Evolutionary conservation across 2,113 vertebrate genomes (phyloP).

Genomic region (Phyllostomus hastatus): DNA sequence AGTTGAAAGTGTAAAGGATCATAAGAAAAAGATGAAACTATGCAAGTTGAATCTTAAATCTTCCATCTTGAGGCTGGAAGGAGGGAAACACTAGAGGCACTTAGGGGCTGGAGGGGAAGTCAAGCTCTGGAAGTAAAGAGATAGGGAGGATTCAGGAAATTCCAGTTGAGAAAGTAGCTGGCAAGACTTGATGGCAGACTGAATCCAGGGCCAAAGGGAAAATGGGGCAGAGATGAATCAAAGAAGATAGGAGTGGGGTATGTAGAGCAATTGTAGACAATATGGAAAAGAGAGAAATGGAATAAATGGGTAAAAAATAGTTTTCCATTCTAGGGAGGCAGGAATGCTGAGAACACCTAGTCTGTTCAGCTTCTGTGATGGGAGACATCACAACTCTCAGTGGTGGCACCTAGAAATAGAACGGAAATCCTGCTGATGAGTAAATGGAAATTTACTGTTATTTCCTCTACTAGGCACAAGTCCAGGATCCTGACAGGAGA

Average conservation of each 20-base stretch:
- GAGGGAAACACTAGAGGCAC: not conserved
- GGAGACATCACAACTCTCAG: not conserved
- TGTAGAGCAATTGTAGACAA: not conserved
- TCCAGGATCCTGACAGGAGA: slow-evolving; percentile 36
- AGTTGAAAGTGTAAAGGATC: not conserved
- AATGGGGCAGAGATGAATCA: not conserved
- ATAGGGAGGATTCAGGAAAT: not conserved
- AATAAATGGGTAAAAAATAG: not conserved
- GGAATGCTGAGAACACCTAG: slow-evolving; percentile 18
- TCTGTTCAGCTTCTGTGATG: slow-evolving; percentile 29
- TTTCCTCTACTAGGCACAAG: slow-evolving; percentile 20
- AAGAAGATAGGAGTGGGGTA: not conserved
- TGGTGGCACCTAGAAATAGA: slow-evolving; percentile 19
- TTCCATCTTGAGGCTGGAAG: not conserved
- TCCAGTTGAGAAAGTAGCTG: not conserved
- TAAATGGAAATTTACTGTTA: slow-evolving; percentile 31
- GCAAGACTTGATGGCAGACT: not conserved
- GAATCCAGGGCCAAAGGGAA: not conserved
- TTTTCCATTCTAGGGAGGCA: slow-evolving; percentile 9
- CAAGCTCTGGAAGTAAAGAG: not conserved
- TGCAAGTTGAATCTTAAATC: not conserved
- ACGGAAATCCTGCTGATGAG: slow-evolving; percentile 37
- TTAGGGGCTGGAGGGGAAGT: not conserved
- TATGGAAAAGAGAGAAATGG: not conserved
- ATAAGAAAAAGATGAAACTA: not conserved